Evolutionary conservation across 2,888 invertebrate genomes (phyloP).

Genomic region (Oligia latruncula): DNA sequence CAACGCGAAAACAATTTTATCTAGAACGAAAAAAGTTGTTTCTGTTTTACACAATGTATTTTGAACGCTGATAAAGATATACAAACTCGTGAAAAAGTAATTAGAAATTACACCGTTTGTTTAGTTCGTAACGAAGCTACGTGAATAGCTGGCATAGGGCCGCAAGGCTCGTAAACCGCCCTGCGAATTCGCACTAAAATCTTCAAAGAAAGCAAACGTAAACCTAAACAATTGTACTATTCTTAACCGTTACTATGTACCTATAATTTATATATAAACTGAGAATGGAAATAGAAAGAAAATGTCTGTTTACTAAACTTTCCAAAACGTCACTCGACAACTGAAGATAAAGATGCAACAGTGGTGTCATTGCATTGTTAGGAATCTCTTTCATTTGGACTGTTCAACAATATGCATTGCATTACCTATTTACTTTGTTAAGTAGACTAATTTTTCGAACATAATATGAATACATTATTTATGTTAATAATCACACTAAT

Average conservation of each 20-base stretch:
- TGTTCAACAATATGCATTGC: no score
- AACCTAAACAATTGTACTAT: constrained; percentile 18
- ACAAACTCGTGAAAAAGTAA: constrained; percentile 24
- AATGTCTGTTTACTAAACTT: neutral
- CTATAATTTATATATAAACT: neutral
- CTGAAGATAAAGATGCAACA: neutral
- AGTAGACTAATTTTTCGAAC: no score
- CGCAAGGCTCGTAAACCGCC: constrained; percentile 54
- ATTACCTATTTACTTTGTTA: no score
- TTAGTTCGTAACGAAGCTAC: constrained; percentile 25
- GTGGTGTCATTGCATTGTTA: neutral
- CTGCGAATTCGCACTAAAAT: constrained; percentile 56
- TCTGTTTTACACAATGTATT: neutral
- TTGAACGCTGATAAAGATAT: constrained; percentile 12
- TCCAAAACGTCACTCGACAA: neutral
- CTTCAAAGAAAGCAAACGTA: constrained; percentile 58
- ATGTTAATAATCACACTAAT: no score
- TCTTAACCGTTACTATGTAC: constrained; percentile 32
- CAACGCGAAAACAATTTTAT: neutral
- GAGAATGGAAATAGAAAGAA: constrained; percentile 1
- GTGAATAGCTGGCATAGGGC: constrained; percentile 54
- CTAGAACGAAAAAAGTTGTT: neutral
- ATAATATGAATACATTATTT: no score
- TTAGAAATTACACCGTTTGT: constrained; percentile 17
- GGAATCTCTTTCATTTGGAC: no score